A percentile compares a stretch with the other conserved stretches of the same genome.
phyloP scores from a whole-genome alignment of 2,113 vertebrate genomes.

The Drymodes brunneopygia region DNA sequence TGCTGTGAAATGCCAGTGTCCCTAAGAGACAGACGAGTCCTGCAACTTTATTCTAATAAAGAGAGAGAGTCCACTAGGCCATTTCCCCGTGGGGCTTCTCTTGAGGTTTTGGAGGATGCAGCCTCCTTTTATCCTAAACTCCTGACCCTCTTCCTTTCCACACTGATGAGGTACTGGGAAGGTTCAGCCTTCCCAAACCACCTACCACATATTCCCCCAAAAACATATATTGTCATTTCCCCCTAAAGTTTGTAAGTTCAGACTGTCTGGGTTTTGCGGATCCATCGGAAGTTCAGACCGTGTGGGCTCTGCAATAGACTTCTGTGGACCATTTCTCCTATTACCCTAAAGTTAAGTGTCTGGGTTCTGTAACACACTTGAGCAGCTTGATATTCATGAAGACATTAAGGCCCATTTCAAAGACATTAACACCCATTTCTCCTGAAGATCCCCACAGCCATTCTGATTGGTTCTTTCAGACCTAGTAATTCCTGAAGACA shows the following conservation, averaged over 20 bases:
- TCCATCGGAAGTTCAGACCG: not conserved
- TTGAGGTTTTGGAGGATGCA: not conserved
- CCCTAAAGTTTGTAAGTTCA: not conserved
- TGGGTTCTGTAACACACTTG: not conserved
- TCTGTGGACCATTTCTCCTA: not conserved
- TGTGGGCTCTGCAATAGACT: not conserved
- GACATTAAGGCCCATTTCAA: not conserved
- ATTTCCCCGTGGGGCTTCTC: not conserved
- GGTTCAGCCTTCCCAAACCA: rapidly evolving
- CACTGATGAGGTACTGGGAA: not conserved
- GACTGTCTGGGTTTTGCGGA: not conserved
- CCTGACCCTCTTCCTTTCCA: not conserved
- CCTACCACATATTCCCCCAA: not conserved
- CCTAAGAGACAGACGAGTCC: not conserved
- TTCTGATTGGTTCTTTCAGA: not conserved
- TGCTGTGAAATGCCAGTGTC: not conserved
- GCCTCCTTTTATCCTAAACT: not conserved
- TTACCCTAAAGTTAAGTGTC: not conserved
- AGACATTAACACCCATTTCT: not conserved
- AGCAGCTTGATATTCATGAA: not conserved
- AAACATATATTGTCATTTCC: not conserved
- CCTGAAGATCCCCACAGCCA: not conserved
- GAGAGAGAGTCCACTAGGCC: not conserved
- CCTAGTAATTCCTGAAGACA: not conserved
- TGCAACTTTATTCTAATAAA: not conserved